Conservation (phyloP, 2,113 vertebrate genomes). For the Maylandia zebra region DNA sequence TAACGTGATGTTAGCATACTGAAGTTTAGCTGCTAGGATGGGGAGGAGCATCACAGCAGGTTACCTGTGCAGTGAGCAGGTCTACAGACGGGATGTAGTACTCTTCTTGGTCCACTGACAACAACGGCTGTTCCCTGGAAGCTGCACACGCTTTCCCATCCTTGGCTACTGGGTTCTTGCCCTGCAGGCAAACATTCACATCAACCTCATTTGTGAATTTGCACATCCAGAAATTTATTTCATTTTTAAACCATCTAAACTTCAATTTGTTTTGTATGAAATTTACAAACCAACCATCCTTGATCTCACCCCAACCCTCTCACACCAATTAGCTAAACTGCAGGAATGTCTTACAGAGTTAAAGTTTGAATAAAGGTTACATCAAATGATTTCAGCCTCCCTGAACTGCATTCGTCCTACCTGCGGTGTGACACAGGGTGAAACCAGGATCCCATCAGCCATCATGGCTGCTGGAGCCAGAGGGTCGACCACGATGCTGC, state of each 20-base stretch:
- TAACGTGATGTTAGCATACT: background rate
- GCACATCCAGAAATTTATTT: background rate
- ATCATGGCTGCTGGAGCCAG: conserved; percentile 64
- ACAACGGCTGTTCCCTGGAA: conserved; percentile 40
- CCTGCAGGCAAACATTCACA: conserved; percentile 29
- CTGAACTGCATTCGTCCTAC: conserved; percentile 32
- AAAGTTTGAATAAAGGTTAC: accelerated
- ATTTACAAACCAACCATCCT: background rate
- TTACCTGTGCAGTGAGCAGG: conserved; percentile 93
- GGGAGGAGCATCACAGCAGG: background rate
- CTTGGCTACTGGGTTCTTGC: conserved; percentile 56
- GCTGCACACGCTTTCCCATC: conserved; percentile 37
- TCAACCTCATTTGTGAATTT: accelerated
- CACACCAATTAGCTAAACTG: background rate
- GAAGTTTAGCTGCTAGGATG: background rate
- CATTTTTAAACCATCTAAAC: background rate
- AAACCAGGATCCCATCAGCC: conserved; percentile 54
- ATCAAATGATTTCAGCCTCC: background rate
- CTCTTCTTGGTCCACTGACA: conserved; percentile 73
- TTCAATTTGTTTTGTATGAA: background rate
- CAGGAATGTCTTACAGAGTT: background rate
- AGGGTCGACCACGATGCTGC: conserved; percentile 91
- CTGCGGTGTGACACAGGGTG: conserved; percentile 73
- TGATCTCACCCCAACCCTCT: background rate
- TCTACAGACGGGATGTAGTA: conserved; percentile 94